Conservation (phyloP, 1,140 invertebrate species). For the Tetramorium simillimum region DNA sequence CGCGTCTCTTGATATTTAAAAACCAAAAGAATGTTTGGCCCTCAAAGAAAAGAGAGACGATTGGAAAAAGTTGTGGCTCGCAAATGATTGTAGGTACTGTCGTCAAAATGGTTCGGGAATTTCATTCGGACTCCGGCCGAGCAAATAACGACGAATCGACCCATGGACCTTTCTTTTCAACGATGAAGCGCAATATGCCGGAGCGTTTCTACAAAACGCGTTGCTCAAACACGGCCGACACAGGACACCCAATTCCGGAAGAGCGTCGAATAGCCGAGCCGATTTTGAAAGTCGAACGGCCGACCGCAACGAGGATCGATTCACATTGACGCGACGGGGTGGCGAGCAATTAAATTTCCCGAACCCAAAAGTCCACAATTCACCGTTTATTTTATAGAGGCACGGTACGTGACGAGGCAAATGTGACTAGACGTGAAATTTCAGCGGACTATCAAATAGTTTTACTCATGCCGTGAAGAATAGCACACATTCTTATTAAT, state of each 20-base stretch:
- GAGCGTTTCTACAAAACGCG: constrained; percentile 27
- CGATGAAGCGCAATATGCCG: constrained; percentile 58
- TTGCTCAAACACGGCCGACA: constrained; percentile 42
- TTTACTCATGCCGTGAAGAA: not conserved
- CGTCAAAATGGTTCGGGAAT: constrained; percentile 52
- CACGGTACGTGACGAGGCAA: not conserved
- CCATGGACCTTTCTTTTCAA: constrained; percentile 35
- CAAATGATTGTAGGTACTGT: not conserved
- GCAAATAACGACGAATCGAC: constrained; percentile 36
- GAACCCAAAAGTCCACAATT: constrained; percentile 35
- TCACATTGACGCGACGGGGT: constrained; percentile 9
- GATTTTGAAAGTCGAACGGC: constrained; percentile 48
- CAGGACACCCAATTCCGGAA: constrained; percentile 40
- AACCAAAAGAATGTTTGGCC: not conserved
- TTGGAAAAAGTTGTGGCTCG: not conserved
- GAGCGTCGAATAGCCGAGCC: constrained; percentile 33
- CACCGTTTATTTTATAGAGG: constrained; percentile 2
- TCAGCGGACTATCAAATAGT: not conserved
- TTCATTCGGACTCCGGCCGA: constrained; percentile 45
- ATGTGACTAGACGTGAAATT: constrained; percentile 13
- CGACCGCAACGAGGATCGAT: constrained; percentile 19
- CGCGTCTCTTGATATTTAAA: not conserved
- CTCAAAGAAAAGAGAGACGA: not conserved
- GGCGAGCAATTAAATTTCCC: constrained; percentile 36
- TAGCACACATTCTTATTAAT: not conserved